Evolutionary conservation across 2,113 vertebrate genomes (phyloP).

Genomic region (Urocynchramus pylzowi): DNA sequence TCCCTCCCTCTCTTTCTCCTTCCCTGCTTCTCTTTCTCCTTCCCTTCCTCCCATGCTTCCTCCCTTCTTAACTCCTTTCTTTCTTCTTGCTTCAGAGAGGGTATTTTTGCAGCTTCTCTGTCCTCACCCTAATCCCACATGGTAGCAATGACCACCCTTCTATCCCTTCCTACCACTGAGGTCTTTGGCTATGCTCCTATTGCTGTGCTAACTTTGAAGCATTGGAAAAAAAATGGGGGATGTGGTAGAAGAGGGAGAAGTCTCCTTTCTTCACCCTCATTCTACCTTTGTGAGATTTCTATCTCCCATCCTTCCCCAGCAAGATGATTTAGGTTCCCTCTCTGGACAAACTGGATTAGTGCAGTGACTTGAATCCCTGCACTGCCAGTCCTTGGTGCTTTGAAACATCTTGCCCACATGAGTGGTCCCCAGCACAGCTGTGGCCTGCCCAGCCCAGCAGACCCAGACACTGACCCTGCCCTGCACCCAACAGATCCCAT

Average conservation of each 20-base stretch:
- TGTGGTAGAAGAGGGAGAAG: background rate
- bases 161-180: background rate
- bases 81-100: background rate
- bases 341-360: background rate
- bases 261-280: background rate
- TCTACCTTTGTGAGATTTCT: background rate
- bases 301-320: background rate
- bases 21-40: background rate
- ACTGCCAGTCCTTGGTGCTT: background rate
- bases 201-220: background rate
- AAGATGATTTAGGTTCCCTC: accelerated
- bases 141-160: background rate
- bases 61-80: background rate
- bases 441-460: background rate
- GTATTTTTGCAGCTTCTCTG: background rate
- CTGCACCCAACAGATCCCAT: background rate
- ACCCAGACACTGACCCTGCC: background rate
- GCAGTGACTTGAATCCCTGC: background rate
- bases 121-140: background rate
- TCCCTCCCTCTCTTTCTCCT: background rate
- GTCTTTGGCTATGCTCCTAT: background rate
- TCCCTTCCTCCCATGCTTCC: background rate
- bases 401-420: background rate
- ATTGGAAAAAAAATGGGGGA: background rate
- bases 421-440: background rate